Conservation (phyloP, 2,888 invertebrate species). For the Xestoiulus laeticollis region DNA sequence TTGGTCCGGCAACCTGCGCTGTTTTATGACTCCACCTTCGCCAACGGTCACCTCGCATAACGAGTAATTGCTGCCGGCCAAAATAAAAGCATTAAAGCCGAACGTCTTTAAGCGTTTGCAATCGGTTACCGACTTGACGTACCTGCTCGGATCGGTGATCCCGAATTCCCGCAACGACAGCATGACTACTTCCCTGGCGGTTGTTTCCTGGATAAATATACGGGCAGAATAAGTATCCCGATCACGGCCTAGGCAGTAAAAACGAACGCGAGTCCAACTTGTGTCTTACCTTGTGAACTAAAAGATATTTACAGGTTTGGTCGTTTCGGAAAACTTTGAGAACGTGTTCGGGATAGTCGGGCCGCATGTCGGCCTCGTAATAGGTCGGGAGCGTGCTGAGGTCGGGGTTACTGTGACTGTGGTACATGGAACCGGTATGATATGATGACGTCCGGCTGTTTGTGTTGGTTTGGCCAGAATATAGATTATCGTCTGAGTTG, state of each 20-base stretch:
- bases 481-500: constrained; percentile 59
- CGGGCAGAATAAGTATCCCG: constrained; percentile 50
- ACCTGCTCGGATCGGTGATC: constrained; percentile 86
- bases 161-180: constrained; percentile 95
- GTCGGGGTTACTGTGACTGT: constrained; percentile 90
- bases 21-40: constrained; percentile 95
- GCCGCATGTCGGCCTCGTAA: constrained; percentile 63
- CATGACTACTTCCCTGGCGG: constrained; percentile 87
- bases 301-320: constrained; percentile 96
- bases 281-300: constrained; percentile 82
- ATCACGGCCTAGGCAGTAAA: no score
- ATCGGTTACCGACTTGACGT: background rate
- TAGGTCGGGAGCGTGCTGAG: constrained; percentile 64
- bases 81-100: background rate
- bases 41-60: constrained; percentile 96
- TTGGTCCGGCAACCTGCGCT: constrained; percentile 92
- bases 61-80: constrained; percentile 78
- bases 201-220: constrained; percentile 68
- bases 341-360: constrained; percentile 94
- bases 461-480: constrained; percentile 56
- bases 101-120: no score
- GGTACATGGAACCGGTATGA: constrained; percentile 71
- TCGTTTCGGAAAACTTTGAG: constrained; percentile 92
- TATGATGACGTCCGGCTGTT: constrained; percentile 54
- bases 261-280: constrained; percentile 60